Conservation (phyloP, 2,888 invertebrate genomes). For the Furcula furcula region DNA sequence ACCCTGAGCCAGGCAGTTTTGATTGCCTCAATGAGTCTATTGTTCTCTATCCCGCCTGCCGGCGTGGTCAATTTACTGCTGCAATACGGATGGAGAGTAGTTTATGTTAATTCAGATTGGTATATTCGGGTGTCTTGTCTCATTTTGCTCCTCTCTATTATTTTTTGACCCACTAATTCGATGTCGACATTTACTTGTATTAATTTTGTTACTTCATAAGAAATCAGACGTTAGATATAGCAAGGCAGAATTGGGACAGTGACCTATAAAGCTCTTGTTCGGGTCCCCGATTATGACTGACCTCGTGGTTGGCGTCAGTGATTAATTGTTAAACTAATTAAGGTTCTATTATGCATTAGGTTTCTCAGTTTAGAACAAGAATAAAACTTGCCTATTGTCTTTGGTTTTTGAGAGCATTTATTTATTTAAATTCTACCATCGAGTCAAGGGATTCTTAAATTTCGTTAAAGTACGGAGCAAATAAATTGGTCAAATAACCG, state of each 20-base stretch:
- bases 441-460: background rate
- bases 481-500: background rate
- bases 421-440: background rate
- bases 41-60: slow-evolving; percentile 33
- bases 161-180: slow-evolving; percentile 7
- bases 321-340: slow-evolving; percentile 29
- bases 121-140: slow-evolving; percentile 23
- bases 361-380: background rate
- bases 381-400: background rate
- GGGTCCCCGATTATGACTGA: slow-evolving; percentile 15
- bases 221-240: too few relatives aligned
- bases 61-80: slow-evolving; percentile 33
- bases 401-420: background rate
- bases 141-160: slow-evolving; percentile 12
- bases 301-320: slow-evolving; percentile 7
- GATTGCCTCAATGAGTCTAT: slow-evolving; percentile 52
- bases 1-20: slow-evolving; percentile 48
- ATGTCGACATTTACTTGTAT: too few relatives aligned
- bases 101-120: slow-evolving; percentile 32
- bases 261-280: slow-evolving; percentile 19
- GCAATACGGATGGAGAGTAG: slow-evolving; percentile 23
- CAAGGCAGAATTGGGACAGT: slow-evolving; percentile 6
- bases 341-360: slow-evolving; percentile 12
- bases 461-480: background rate
- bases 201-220: too few relatives aligned